Evolutionary conservation across 2,888 invertebrate genomes (phyloP).

Genomic region (Alloplasta piceator): DNA sequence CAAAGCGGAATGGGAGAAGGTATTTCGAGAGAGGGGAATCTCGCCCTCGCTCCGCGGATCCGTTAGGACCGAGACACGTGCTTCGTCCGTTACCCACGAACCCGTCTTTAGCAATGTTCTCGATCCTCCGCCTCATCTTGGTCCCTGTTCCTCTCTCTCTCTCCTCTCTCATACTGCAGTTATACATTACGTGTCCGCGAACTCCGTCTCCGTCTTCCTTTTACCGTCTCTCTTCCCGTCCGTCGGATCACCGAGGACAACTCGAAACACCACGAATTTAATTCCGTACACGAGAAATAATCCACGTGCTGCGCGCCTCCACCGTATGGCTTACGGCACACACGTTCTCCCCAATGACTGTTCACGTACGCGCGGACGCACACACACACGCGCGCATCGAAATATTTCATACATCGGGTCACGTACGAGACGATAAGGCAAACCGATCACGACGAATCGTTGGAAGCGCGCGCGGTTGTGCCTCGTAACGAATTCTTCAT

Average conservation of each 20-base stretch:
- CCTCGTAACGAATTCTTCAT: slow-evolving; percentile 39
- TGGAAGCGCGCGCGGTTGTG: not conserved
- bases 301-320: slow-evolving; percentile 48
- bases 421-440: slow-evolving; percentile 34
- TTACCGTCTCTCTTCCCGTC: not conserved
- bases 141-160: not conserved
- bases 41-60: slow-evolving; percentile 19
- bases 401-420: slow-evolving; percentile 53
- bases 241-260: not conserved
- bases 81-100: slow-evolving; percentile 28
- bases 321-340: slow-evolving; percentile 41
- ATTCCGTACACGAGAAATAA: slow-evolving; percentile 41
- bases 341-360: not conserved
- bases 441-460: slow-evolving; percentile 18
- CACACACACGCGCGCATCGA: slow-evolving; percentile 16
- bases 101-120: slow-evolving; percentile 19
- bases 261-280: slow-evolving; percentile 38
- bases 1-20: slow-evolving; percentile 8
- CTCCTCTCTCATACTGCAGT: not conserved
- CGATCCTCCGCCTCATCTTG: not conserved
- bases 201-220: not conserved
- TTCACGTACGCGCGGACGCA: slow-evolving; percentile 16
- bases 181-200: not conserved
- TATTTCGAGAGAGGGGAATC: not conserved
- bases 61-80: slow-evolving; percentile 41